Evolutionary conservation across 2,113 vertebrate genomes (phyloP), one percentile per base, ranked within the genome.

Genomic region (Rhinolophus ferrumequinum): DNA sequence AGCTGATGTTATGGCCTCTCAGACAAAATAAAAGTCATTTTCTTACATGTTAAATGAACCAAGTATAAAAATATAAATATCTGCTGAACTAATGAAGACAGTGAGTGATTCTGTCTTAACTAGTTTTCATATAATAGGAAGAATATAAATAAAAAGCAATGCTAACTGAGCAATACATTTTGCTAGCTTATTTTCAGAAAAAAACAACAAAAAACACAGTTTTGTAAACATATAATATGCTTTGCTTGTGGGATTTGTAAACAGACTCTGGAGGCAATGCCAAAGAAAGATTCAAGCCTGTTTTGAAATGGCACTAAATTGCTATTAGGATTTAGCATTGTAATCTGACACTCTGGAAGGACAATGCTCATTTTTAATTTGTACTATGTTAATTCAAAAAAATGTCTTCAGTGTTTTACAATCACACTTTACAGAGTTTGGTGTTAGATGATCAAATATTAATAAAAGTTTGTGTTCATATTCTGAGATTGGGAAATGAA

Each of bases 221-320:
- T 93, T 91, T 58, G 2, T 72, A 83, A 93, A 83, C 70, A 76
- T 54, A 58, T 64, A 76, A 76, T 76, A 82, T 0, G 0, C 35
- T 93, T 96, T 88, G 33, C 72, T 86, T 93, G 5, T 26, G 24
- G 26, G 41, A 73, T 88, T 83, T 93, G 38, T 85, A 41, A 93
- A 80, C 10, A 30, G n/a, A 72, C 21, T 80, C 33, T 60, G 54
- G 41, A 93, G 50, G 50, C 22, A 93, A 47, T 44, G 54, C 1
- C 18, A 88, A 82, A 88, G 54, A 83, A 21, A 83, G 70, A 70
- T 50, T 70, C 56, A 86, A 90, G 60, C 22, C 54, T 70, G 47
- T 76, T 90, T 82, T 64, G 41, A 82, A 50, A 82, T 22, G 62
- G 38, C 9, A 83, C 33, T 30, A 77, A 73, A 79, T 47, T 88